These are phyloP conservation scores for Neosilurus mollespiculum DNA, from an alignment of 2,797 vertebrate genomes.

Conservation along the genomic window DNA sequence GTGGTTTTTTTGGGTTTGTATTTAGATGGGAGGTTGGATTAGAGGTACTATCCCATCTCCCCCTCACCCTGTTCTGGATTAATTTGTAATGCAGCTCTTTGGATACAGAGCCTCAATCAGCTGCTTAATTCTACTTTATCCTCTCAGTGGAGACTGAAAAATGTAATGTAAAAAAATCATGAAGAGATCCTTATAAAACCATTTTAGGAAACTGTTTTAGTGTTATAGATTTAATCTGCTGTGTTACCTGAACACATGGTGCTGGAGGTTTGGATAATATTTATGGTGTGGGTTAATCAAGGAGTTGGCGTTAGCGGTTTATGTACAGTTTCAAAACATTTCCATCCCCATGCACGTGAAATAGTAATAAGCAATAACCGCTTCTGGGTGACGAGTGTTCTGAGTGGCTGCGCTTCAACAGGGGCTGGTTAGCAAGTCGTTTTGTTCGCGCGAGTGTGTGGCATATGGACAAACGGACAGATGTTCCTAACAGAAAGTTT, in stretches of 20 bases:
- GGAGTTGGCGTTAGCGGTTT: conserved; percentile 30
- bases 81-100: conserved; percentile 77
- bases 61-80: conserved; percentile 77
- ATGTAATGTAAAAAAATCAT: conserved; percentile 57
- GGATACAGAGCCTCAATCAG: conserved; percentile 74
- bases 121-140: conserved; percentile 75
- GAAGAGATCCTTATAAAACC: not conserved
- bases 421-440: conserved; percentile 1
- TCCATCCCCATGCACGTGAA: not conserved
- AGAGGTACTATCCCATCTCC: conserved; percentile 68
- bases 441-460: conserved; percentile 57
- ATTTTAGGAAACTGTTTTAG: not conserved
- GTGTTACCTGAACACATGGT: conserved; percentile 5
- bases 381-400: conserved; percentile 19
- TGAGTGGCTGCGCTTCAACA: conserved; percentile 28
- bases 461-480: conserved; percentile 79
- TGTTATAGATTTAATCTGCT: not conserved
- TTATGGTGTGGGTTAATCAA: conserved; percentile 26
- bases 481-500: conserved; percentile 80
- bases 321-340: not conserved
- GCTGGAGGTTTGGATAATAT: conserved; percentile 28
- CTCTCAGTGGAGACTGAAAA: conserved; percentile 60
- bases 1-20: not conserved
- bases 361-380: conserved; percentile 1
- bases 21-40: conserved; percentile 61